A percentile compares a stretch with the other conserved stretches of the same genome.
Conservation (phyloP, 2,888 invertebrate species). For the Diachrysia chrysitis region DNA sequence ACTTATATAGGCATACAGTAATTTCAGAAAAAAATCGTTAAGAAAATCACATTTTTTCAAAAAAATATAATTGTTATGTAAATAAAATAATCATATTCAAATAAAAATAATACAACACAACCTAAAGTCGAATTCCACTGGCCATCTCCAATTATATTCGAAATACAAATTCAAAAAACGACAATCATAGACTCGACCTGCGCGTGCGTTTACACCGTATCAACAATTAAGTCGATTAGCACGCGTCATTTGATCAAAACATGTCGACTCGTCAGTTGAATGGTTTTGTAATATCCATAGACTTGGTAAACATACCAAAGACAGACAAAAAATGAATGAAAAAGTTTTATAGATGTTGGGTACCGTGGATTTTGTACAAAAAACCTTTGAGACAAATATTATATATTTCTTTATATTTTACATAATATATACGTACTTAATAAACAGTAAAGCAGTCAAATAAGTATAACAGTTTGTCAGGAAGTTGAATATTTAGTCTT, state of each 20-base stretch:
- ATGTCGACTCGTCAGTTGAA: slow-evolving; percentile 75
- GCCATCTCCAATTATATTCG: slow-evolving; percentile 35
- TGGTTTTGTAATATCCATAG: slow-evolving; percentile 67
- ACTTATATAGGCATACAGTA: too few species aligned
- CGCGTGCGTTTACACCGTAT: slow-evolving; percentile 67
- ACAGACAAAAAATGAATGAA: slow-evolving; percentile 61
- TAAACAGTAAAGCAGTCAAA: too few species aligned
- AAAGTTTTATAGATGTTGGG: slow-evolving; percentile 48
- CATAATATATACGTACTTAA: too few species aligned
- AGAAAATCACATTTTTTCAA: too few species aligned
- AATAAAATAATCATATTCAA: not conserved
- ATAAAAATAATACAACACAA: not conserved
- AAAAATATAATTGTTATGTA: not conserved
- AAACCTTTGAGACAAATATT: not conserved
- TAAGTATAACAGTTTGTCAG: too few species aligned
- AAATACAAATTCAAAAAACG: slow-evolving; percentile 44
- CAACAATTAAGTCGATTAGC: slow-evolving; percentile 86
- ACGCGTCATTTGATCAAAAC: slow-evolving; percentile 86
- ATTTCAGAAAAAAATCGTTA: too few species aligned
- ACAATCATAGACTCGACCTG: slow-evolving; percentile 58
- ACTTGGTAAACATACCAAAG: slow-evolving; percentile 58
- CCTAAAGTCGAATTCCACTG: not conserved
- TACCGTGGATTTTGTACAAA: slow-evolving; percentile 10
- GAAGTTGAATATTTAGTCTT: too few species aligned
- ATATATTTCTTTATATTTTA: too few species aligned